phyloP scores from a whole-genome alignment of 1,140 invertebrate genomes.

The Rhizoglyphus robini region DNA sequence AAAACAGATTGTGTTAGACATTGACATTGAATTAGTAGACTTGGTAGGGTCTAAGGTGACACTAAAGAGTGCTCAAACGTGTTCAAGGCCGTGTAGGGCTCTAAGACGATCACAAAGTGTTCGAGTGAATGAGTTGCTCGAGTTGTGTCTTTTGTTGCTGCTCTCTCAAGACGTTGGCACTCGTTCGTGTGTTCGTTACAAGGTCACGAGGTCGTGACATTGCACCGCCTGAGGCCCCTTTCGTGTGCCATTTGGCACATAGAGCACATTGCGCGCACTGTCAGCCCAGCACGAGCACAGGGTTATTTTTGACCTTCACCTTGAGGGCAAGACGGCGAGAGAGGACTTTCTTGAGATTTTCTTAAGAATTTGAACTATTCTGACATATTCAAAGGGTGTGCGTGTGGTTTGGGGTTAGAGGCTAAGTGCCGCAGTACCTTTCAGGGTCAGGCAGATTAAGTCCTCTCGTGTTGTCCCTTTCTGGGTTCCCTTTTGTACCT shows the following conservation, averaged over 20 bases:
- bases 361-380: slow-evolving; percentile 2
- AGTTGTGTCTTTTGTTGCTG: too few species aligned
- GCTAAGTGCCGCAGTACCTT: too few species aligned
- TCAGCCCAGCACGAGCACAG: not conserved
- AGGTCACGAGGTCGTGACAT: slow-evolving; percentile 9
- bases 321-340: not conserved
- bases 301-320: slow-evolving; percentile 9
- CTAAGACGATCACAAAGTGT: too few species aligned
- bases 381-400: not conserved
- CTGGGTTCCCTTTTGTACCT: not conserved
- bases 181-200: too few species aligned
- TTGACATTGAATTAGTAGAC: not conserved
- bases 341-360: not conserved
- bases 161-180: too few species aligned
- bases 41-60: not conserved
- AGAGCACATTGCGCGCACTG: too few species aligned
- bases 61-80: not conserved
- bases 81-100: too few species aligned
- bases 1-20: slow-evolving; percentile 15
- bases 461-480: not conserved
- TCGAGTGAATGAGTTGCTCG: too few species aligned
- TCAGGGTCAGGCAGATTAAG: not conserved
- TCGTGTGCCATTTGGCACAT: too few species aligned
- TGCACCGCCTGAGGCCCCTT: too few species aligned
- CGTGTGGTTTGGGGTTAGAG: too few species aligned